A percentile compares a stretch with the other conserved stretches of the same genome.
Evolutionary conservation across 2,888 invertebrate species (phyloP).

Genomic region (Temnothorax rugatulus): DNA sequence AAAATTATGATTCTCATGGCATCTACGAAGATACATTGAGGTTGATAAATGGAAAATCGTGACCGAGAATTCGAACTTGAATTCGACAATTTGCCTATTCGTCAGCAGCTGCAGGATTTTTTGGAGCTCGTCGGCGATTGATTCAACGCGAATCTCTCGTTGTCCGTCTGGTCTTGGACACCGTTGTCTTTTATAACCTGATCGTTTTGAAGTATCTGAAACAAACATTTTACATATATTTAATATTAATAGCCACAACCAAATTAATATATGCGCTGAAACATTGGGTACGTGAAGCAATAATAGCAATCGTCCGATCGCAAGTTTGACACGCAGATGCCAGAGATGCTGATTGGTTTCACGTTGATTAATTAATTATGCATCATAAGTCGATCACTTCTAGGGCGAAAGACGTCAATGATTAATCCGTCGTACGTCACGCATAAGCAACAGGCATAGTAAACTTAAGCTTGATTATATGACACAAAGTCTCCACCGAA

Average conservation of each 20-base stretch:
- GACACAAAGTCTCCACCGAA: background rate
- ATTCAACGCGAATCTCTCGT: conserved; percentile 90
- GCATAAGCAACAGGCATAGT: background rate
- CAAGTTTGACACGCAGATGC: conserved; percentile 14
- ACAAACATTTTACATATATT: conserved; percentile 13
- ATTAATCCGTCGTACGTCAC: conserved; percentile 60
- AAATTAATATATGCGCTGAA: background rate
- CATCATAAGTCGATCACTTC: conserved; percentile 61
- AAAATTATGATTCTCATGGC: conserved; percentile 31
- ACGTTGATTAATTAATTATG: conserved; percentile 48
- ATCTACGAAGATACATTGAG: conserved; percentile 29
- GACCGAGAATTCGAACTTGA: conserved; percentile 45
- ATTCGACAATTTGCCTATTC: conserved; percentile 69
- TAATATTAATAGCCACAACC: background rate
- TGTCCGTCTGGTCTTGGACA: conserved; percentile 88
- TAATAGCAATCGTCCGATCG: background rate
- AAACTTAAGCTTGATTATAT: conserved; percentile 21
- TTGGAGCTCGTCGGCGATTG: conserved; percentile 86
- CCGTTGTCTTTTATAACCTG: conserved; percentile 91
- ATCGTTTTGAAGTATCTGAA: conserved; percentile 93
- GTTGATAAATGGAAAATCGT: conserved; percentile 41
- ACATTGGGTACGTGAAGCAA: background rate
- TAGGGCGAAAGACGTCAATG: conserved; percentile 60
- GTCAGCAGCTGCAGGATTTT: conserved; percentile 89
- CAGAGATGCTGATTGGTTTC: conserved; percentile 33